A percentile compares a stretch with the other conserved stretches of the same genome.
phyloP scores from a whole-genome alignment of 2,888 invertebrate species.

The Philhelius pedissequus region DNA sequence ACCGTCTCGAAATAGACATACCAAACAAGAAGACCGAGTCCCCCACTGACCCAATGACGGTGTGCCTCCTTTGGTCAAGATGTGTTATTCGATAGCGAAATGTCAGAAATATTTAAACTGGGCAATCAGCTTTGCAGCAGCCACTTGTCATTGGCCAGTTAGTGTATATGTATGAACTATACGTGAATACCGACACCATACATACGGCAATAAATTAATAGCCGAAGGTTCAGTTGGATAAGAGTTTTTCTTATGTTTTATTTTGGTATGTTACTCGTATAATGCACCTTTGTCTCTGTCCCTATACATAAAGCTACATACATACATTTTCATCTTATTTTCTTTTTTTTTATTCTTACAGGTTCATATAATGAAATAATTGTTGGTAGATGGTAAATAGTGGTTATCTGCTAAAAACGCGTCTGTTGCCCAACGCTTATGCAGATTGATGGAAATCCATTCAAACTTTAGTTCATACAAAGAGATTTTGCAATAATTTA shows the following conservation, averaged over 20 bases:
- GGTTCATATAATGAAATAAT: constrained; percentile 36
- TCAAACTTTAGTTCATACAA: constrained; percentile 32
- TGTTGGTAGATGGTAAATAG: not conserved
- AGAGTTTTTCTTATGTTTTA: not conserved
- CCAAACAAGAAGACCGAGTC: constrained; percentile 4
- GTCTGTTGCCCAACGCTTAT: constrained; percentile 36
- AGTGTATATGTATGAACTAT: not conserved
- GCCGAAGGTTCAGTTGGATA: constrained; percentile 42
- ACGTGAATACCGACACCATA: not conserved
- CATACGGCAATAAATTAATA: constrained; percentile 39
- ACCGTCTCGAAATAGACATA: not conserved
- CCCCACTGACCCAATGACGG: constrained; percentile 43
- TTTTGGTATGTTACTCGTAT: not conserved
- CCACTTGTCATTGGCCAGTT: constrained; percentile 42
- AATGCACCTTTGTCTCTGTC: not conserved
- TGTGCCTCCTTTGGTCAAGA: not conserved
- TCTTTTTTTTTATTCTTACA: not conserved
- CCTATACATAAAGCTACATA: too few relatives aligned
- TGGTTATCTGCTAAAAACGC: constrained; percentile 37
- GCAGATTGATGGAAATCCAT: constrained; percentile 49
- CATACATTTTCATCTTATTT: not conserved
- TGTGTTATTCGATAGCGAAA: constrained; percentile 24
- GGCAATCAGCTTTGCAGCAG: constrained; percentile 37
- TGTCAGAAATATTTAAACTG: constrained; percentile 47
- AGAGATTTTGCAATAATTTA: constrained; percentile 53